phyloP scores from a whole-genome alignment of 2,113 vertebrate species.

The Phocoena sinus region DNA sequence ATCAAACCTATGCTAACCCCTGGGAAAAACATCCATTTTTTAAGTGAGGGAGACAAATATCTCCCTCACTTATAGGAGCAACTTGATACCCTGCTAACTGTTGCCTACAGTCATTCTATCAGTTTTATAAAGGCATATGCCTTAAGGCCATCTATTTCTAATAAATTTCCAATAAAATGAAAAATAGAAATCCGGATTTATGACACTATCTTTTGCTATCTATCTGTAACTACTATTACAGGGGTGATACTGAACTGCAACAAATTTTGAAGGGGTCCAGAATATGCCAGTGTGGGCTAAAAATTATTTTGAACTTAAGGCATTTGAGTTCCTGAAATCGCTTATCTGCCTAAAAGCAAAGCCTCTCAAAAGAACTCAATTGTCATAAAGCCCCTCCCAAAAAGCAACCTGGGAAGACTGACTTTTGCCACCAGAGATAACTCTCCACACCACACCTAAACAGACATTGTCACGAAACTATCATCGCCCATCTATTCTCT shows the following conservation, averaged over 20 bases:
- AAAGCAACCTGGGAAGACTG: not conserved
- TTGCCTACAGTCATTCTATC: not conserved
- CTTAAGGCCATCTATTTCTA: slow-evolving; percentile 25
- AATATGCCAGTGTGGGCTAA: not conserved
- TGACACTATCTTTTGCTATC: not conserved
- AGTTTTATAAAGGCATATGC: slow-evolving; percentile 11
- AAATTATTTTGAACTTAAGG: slow-evolving; percentile 7
- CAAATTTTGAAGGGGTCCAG: not conserved
- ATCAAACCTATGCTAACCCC: not conserved
- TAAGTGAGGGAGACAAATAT: not conserved
- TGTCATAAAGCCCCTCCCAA: not conserved
- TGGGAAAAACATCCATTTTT: slow-evolving; percentile 6
- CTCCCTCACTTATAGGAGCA: slow-evolving; percentile 1
- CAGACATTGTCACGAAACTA: not conserved
- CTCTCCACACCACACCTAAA: not conserved
- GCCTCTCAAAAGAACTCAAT: not conserved
- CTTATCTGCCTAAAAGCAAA: not conserved
- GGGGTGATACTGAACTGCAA: not conserved
- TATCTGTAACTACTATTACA: not conserved
- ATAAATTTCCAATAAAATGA: slow-evolving; percentile 12
- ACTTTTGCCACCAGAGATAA: not conserved
- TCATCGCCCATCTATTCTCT: not conserved
- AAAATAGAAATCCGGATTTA: slow-evolving; percentile 28
- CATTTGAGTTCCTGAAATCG: not conserved
- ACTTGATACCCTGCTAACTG: not conserved